Conservation (phyloP, 2,113 vertebrate species). For the Actenoides hombroni region DNA sequence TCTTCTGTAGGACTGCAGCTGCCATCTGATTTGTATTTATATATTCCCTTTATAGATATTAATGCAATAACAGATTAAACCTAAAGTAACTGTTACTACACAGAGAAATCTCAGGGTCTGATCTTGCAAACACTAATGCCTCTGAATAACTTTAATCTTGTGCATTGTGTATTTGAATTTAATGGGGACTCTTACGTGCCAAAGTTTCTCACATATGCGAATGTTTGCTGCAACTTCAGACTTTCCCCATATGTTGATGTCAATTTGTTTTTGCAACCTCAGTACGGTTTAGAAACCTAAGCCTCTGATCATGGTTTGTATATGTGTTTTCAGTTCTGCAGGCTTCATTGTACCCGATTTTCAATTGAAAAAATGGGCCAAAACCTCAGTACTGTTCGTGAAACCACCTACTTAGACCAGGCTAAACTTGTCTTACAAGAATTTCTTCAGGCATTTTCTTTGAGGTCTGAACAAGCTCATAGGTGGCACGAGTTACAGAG, state of each 20-base stretch:
- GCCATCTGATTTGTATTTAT: constrained; percentile 68
- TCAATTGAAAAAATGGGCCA: not conserved
- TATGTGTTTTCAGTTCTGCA: not conserved
- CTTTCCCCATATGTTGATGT: constrained; percentile 67
- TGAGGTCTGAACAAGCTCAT: not conserved
- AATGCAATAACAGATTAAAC: constrained; percentile 67
- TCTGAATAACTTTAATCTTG: constrained; percentile 53
- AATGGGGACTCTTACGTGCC: constrained; percentile 31
- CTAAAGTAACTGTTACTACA: constrained; percentile 55
- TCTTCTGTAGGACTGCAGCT: constrained; percentile 28
- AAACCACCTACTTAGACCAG: not conserved
- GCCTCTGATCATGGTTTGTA: constrained; percentile 11
- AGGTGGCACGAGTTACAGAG: fast-evolving
- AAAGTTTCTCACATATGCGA: constrained; percentile 58
- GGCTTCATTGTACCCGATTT: not conserved
- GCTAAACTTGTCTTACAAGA: not conserved
- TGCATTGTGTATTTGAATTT: constrained; percentile 62
- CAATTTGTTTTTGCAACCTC: constrained; percentile 68
- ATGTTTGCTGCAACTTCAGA: constrained; percentile 64
- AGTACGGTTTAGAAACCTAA: constrained; percentile 37
- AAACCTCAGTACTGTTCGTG: not conserved
- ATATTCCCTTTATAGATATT: constrained; percentile 64
- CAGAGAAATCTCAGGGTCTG: constrained; percentile 56
- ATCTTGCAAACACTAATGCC: constrained; percentile 56
- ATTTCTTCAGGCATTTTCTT: not conserved